Conservation (phyloP, 2,797 vertebrate species). For the Basileuterus tristriatus region DNA sequence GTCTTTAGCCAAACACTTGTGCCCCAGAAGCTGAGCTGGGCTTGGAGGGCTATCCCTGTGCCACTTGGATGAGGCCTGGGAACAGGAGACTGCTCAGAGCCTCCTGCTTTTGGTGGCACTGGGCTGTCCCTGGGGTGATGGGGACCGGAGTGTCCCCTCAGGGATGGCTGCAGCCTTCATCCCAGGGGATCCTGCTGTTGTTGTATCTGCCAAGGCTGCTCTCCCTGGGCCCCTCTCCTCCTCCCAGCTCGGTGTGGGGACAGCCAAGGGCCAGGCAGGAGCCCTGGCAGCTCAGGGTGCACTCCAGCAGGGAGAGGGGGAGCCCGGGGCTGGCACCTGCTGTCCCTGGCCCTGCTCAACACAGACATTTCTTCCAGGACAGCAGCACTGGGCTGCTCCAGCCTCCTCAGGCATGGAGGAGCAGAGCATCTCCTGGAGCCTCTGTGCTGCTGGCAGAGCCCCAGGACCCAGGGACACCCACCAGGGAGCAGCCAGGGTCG, state of each 20-base stretch:
- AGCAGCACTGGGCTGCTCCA: fast-evolving
- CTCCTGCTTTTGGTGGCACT: neutral
- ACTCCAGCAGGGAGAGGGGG: neutral
- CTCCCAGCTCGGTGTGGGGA: neutral
- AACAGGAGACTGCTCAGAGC: neutral
- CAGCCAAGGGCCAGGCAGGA: too few relatives aligned
- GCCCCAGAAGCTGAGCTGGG: too few relatives aligned
- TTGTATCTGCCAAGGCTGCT: neutral
- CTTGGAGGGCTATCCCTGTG: fast-evolving
- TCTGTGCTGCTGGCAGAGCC: neutral
- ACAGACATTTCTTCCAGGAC: fast-evolving
- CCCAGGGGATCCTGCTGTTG: fast-evolving
- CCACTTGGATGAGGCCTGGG: fast-evolving
- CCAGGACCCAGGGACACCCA: fast-evolving
- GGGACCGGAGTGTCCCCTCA: neutral
- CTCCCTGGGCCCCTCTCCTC: neutral
- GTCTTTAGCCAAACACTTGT: neutral
- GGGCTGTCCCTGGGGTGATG: neutral
- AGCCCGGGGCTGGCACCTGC: fast-evolving
- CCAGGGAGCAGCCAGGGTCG: fast-evolving
- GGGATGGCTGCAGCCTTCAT: neutral
- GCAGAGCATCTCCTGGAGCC: neutral
- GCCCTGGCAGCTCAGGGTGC: too few relatives aligned
- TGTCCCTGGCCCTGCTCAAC: neutral
- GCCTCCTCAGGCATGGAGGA: too few relatives aligned